Conservation (phyloP, 2,888 invertebrate species). For the Dexiosoma caninum region DNA sequence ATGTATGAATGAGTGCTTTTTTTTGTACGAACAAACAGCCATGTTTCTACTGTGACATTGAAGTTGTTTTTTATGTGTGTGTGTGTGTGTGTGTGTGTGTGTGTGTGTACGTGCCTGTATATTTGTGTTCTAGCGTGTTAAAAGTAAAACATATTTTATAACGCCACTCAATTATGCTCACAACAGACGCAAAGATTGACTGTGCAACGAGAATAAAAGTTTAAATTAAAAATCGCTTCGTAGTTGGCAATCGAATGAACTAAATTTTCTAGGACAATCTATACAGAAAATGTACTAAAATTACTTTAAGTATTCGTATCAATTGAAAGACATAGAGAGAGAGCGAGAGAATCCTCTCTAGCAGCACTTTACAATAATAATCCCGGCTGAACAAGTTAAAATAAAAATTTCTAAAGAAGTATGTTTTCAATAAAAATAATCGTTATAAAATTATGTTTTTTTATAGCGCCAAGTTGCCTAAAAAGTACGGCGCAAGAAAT, state of each 20-base stretch:
- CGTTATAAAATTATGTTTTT: too few relatives aligned
- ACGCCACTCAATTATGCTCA: slow-evolving; percentile 10
- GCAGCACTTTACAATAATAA: too few relatives aligned
- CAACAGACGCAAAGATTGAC: slow-evolving; percentile 3
- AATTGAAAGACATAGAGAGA: too few relatives aligned
- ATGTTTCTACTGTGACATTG: neutral
- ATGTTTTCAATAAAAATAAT: too few relatives aligned
- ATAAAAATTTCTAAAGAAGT: too few relatives aligned
- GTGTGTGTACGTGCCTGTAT: neutral
- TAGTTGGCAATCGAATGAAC: neutral
- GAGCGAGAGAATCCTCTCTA: too few relatives aligned
- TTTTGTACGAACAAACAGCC: neutral
- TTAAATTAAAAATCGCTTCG: neutral
- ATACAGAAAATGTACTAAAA: too few relatives aligned
- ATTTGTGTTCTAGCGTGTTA: neutral
- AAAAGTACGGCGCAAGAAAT: too few relatives aligned
- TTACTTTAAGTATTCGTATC: too few relatives aligned
- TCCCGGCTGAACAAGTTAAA: too few relatives aligned
- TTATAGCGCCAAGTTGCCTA: too few relatives aligned
- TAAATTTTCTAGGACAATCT: neutral
- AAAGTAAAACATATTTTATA: slow-evolving; percentile 37
- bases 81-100: neutral
- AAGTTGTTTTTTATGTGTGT: neutral
- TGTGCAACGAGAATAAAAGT: slow-evolving; percentile 11
- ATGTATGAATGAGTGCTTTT: neutral